These are phyloP conservation scores for Oreochromis mossambicus DNA, from an alignment of 2,797 vertebrate genomes.

Conservation along the genomic window DNA sequence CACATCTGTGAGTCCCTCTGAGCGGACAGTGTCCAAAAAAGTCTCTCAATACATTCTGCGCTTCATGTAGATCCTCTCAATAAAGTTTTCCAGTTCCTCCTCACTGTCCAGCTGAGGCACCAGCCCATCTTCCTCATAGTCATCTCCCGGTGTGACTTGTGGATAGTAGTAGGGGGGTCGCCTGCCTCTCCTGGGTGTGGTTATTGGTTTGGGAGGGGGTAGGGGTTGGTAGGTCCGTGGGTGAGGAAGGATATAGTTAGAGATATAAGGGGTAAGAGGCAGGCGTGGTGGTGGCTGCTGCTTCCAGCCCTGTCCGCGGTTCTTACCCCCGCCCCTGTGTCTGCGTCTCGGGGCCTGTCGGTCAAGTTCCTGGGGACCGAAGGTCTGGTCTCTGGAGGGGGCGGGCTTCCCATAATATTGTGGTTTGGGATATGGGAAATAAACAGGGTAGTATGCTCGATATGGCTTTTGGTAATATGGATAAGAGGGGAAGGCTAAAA, in stretches of 20 bases:
- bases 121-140: constrained; percentile 82
- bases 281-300: constrained; percentile 64
- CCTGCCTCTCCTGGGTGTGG: constrained; percentile 67
- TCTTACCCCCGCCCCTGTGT: constrained; percentile 72
- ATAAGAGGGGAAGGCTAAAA: constrained; percentile 79
- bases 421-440: constrained; percentile 79
- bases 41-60: constrained; percentile 80
- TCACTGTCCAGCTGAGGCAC: constrained; percentile 83
- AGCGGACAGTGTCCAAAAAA: constrained; percentile 50
- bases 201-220: constrained; percentile 74
- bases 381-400: constrained; percentile 81
- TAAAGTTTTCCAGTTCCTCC: constrained; percentile 91
- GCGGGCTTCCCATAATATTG: constrained; percentile 75
- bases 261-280: constrained; percentile 72
- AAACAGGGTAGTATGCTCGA: constrained; percentile 80
- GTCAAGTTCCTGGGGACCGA: constrained; percentile 72
- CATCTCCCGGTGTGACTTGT: constrained; percentile 64
- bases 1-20: constrained; percentile 32
- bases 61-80: constrained; percentile 88
- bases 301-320: constrained; percentile 74
- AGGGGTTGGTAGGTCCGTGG: constrained; percentile 85
- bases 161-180: constrained; percentile 77
- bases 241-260: constrained; percentile 88
- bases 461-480: constrained; percentile 80
- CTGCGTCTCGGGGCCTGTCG: constrained; percentile 65